These are phyloP conservation scores for Macquaria ambigua DNA, from an alignment of 2,113 vertebrate species.

Conservation along the genomic window DNA sequence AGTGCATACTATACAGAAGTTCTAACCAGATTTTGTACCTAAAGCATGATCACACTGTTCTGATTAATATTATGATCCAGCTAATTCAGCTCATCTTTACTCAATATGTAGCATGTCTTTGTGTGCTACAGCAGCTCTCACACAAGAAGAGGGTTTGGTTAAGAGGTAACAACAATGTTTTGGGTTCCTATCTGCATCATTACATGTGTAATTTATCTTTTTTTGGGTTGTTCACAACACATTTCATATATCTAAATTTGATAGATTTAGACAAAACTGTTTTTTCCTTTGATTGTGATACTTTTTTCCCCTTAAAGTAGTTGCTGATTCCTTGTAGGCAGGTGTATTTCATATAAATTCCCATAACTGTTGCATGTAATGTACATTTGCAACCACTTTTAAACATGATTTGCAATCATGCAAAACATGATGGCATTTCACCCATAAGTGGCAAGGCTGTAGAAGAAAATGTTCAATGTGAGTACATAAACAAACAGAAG, in stretches of 20 bases:
- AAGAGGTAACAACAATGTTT: neutral
- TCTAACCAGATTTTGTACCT: neutral
- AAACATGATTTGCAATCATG: neutral
- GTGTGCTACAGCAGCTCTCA: neutral
- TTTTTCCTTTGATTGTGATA: neutral
- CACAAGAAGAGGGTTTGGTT: neutral
- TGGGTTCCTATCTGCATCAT: neutral
- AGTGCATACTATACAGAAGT: neutral
- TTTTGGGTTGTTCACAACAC: neutral
- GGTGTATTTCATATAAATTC: neutral
- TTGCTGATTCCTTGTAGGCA: neutral
- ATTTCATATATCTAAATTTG: neutral
- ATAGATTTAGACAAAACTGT: neutral
- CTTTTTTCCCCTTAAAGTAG: too few relatives aligned
- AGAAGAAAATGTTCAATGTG: neutral
- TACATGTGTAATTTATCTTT: neutral
- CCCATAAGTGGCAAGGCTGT: neutral
- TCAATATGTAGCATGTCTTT: neutral
- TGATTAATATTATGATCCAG: neutral
- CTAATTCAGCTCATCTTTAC: neutral
- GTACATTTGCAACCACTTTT: neutral
- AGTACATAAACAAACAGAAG: neutral
- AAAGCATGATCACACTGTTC: neutral
- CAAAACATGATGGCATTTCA: neutral
- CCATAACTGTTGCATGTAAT: neutral